Evolutionary conservation across 2,888 invertebrate genomes (phyloP), one percentile per base, ranked within the genome.

Genomic region (Sminthurinus aureus): DNA sequence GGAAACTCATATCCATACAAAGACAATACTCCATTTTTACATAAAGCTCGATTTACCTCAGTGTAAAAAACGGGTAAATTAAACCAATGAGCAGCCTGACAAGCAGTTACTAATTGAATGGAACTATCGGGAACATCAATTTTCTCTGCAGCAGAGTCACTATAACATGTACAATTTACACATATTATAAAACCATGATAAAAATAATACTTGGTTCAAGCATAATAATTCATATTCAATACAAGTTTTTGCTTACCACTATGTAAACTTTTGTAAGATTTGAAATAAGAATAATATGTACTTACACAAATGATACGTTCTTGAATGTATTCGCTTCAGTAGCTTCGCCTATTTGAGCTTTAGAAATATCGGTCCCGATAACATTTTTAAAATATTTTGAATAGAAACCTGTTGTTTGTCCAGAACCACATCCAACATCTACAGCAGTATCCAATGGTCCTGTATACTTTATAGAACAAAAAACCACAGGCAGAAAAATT

Each of bases 391-490:
- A 92, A 85, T 90, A 89, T 0, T 90, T 89, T 0, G 90, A 89
- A 58, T 92, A 87, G 9, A 90, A 89, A n/a, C 88, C 84, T 0
- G 91, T 91, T 84, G 84, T 91, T 87, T 92, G 92, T n/a, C 92
- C 92, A 20, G 90, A 90, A 6, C 92, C 92, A 89, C 92, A 92
- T 0, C 91, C 92, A 15, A 71, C 67, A 80, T 80, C 67, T 22
- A 52, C n/a, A 24, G 20, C 50, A 11, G 38, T 66, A 15, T 66
- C 20, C 8, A 67, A 26, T 15, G 26, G 15, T 24, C 67, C 66
- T 13, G 38, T 66, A 66, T 67, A 79, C 67, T 79, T 22, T 50
- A 15, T 18, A 4, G 2, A 76, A 76, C 38, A 76, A 20, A 52
- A 71, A 69, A 73, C 24, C 18, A 9, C 0, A n/a, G 26, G 15